A percentile compares a stretch with the other conserved stretches of the same genome.
phyloP scores from a whole-genome alignment of 2,113 vertebrate species.

The Eonycteris spelaea region DNA sequence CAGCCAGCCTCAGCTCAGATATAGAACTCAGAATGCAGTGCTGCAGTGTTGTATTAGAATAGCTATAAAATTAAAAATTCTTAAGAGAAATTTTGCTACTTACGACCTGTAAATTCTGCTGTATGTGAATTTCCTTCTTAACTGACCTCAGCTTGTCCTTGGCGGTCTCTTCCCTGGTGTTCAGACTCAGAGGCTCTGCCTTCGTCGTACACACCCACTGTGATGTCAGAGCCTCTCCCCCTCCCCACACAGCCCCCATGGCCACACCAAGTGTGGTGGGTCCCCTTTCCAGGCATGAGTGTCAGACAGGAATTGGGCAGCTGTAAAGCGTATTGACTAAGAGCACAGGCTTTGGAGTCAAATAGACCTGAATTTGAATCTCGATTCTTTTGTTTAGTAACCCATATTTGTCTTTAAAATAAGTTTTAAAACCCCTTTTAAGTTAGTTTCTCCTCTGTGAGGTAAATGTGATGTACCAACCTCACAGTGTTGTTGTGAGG shows the following conservation, averaged over 20 bases:
- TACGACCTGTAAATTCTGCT: neutral
- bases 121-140: neutral
- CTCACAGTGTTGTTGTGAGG: slow-evolving; percentile 6
- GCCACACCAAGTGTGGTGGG: neutral
- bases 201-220: neutral
- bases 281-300: neutral
- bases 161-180: neutral
- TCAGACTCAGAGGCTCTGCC: neutral
- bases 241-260: neutral
- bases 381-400: slow-evolving; percentile 1
- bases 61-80: neutral
- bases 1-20: neutral
- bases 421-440: neutral
- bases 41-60: slow-evolving; percentile 17
- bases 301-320: neutral
- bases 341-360: neutral
- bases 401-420: neutral
- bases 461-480: neutral
- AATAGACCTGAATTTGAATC: neutral
- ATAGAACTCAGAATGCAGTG: neutral
- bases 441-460: neutral
- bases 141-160: neutral
- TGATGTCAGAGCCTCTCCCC: neutral
- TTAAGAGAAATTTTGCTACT: neutral
- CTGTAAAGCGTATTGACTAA: neutral